phyloP scores from a whole-genome alignment of 2,113 vertebrate species.

The Pterocles orientalis region DNA sequence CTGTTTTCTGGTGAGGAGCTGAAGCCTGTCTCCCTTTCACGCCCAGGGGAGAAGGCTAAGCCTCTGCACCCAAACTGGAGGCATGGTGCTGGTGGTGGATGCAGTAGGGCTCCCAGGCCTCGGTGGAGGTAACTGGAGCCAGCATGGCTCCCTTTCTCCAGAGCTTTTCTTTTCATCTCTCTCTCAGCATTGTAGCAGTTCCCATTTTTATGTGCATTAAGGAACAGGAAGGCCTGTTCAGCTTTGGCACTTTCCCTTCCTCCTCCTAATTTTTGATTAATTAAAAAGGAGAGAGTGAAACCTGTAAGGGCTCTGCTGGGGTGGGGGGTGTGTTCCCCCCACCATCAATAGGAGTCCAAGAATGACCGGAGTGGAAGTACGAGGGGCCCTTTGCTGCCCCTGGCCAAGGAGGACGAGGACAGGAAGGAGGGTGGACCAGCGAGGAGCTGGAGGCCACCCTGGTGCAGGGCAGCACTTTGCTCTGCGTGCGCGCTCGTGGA shows the following conservation, averaged over 20 bases:
- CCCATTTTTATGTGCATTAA: conserved; percentile 18
- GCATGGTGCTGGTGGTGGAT: not conserved
- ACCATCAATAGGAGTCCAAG: not conserved
- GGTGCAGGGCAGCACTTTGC: not conserved
- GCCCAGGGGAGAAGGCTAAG: not conserved
- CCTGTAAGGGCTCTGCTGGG: not conserved
- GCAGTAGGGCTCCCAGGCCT: not conserved
- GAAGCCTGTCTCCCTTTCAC: not conserved
- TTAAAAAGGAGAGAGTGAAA: not conserved
- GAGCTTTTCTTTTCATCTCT: conserved; percentile 2
- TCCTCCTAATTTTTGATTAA: not conserved
- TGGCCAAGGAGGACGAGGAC: not conserved
- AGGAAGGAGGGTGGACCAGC: not conserved
- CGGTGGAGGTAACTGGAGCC: not conserved
- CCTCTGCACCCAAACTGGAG: not conserved
- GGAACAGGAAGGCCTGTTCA: not conserved
- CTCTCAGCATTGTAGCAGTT: not conserved
- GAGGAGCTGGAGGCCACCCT: not conserved
- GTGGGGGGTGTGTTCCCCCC: not conserved
- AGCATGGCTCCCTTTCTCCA: not conserved
- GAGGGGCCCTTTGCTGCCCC: not conserved
- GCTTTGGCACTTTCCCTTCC: not conserved
- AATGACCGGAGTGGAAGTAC: not conserved
- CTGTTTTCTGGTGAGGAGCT: not conserved
- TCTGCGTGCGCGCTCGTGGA: not conserved